Evolutionary conservation across 1,140 invertebrate species (phyloP).

Genomic region (Halesus radiatus): DNA sequence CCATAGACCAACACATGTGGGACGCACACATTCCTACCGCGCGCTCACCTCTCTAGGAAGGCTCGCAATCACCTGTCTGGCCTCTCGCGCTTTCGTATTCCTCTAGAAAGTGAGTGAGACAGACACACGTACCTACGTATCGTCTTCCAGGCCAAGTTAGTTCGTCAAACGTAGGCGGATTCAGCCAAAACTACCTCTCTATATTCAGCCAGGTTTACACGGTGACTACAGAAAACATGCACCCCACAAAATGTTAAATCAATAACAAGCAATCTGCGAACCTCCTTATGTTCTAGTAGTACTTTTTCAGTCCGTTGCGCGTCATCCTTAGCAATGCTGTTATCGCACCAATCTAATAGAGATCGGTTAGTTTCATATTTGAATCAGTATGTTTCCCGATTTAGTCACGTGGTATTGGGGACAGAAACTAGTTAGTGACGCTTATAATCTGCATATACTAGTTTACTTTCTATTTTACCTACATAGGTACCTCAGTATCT

Average conservation of each 20-base stretch:
- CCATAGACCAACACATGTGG: constrained; percentile 43
- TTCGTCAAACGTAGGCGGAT: constrained; percentile 11
- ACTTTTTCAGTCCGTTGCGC: too few relatives aligned
- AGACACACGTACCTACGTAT: not conserved
- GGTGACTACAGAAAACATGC: not conserved
- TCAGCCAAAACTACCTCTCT: too few relatives aligned
- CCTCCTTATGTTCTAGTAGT: too few relatives aligned
- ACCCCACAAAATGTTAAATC: too few relatives aligned
- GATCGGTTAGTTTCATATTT: too few relatives aligned
- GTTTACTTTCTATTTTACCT: constrained; percentile 23
- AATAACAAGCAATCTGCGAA: too few relatives aligned
- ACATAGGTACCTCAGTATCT: not conserved
- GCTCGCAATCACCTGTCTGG: constrained; percentile 13
- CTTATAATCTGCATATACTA: not conserved
- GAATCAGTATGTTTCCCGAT: not conserved
- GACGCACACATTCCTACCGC: constrained; percentile 31
- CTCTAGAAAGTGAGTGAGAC: constrained; percentile 43
- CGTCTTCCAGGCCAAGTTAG: constrained; percentile 2
- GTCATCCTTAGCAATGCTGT: too few relatives aligned
- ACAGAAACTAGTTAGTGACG: constrained; percentile 16
- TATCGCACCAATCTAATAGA: too few relatives aligned
- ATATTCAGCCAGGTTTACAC: not conserved
- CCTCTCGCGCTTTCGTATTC: constrained; percentile 19
- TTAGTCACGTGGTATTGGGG: constrained; percentile 10
- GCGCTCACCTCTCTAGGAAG: not conserved